These are phyloP conservation scores for Hydrolagus colliei DNA, from an alignment of 2,797 vertebrate species.

Conservation along the genomic window DNA sequence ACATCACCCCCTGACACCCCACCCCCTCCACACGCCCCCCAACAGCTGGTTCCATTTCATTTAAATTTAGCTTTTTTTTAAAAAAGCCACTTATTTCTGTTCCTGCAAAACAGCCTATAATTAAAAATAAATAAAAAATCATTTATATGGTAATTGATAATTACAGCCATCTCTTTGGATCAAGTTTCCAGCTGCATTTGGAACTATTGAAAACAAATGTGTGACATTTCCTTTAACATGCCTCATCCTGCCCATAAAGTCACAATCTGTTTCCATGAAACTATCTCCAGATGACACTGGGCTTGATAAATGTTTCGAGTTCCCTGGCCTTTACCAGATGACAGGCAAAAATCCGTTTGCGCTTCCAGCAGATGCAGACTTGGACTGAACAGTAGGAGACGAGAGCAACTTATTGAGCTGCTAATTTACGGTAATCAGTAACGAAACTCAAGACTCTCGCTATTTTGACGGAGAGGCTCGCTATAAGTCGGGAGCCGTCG, in stretches of 20 bases:
- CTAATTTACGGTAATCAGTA: background rate
- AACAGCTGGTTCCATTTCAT: conserved; percentile 2
- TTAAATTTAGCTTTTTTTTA: background rate
- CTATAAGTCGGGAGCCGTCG: background rate
- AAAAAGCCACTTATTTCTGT: conserved; percentile 9
- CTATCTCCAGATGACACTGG: conserved; percentile 33
- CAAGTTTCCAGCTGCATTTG: conserved; percentile 14
- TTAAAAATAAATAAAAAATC: conserved; percentile 9
- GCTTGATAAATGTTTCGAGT: conserved; percentile 12
- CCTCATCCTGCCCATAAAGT: conserved; percentile 21
- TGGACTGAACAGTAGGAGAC: conserved; percentile 10
- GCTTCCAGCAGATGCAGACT: background rate
- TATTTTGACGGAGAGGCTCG: background rate
- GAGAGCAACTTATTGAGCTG: background rate
- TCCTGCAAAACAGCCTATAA: conserved; percentile 8
- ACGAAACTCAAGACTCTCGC: background rate
- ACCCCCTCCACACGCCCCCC: background rate
- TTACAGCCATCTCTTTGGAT: conserved; percentile 16
- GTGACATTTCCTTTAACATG: conserved; percentile 28
- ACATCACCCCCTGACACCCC: background rate
- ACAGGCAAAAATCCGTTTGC: conserved; percentile 9
- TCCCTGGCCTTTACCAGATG: conserved; percentile 6
- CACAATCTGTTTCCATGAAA: conserved; percentile 29
- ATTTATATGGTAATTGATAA: conserved; percentile 27
- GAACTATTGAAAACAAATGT: conserved; percentile 28